These are phyloP conservation scores for Halcyon malimbica DNA, from an alignment of 2,113 vertebrate genomes.

Conservation along the genomic window DNA sequence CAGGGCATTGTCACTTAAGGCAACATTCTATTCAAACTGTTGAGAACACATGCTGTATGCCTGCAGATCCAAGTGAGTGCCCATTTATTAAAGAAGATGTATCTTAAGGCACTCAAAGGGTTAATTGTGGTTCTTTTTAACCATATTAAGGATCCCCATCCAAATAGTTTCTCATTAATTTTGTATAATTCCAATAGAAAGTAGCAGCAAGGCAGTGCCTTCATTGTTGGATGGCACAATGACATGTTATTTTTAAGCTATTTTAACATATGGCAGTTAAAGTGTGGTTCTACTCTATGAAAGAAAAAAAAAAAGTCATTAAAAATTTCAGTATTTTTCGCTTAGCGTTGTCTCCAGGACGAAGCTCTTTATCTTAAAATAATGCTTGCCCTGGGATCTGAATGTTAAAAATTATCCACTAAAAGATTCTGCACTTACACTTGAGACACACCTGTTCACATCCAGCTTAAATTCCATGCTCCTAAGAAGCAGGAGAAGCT, in stretches of 20 bases:
- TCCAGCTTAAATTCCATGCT: background rate
- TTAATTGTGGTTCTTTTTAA: conserved; percentile 27
- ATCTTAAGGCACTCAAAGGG: conserved; percentile 70
- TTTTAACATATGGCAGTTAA: background rate
- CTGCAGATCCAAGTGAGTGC: conserved; percentile 28
- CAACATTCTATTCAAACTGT: conserved; percentile 15
- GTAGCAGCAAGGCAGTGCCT: conserved; percentile 32
- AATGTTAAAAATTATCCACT: background rate
- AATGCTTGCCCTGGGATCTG: background rate
- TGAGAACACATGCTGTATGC: background rate
- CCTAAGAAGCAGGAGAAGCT: background rate
- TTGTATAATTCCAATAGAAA: conserved; percentile 1
- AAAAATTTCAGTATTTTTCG: background rate
- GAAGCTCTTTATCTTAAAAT: background rate
- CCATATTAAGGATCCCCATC: conserved; percentile 57
- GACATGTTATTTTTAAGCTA: background rate
- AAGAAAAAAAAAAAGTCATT: background rate
- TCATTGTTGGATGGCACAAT: background rate
- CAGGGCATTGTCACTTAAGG: conserved; percentile 55
- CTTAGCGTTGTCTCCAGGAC: background rate
- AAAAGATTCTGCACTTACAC: background rate
- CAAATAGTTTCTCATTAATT: background rate
- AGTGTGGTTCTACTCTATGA: background rate
- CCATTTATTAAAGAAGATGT: background rate
- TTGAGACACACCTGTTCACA: background rate